Evolutionary conservation across 2,113 vertebrate species (phyloP).

Genomic region (Telmatochromis sp.): DNA sequence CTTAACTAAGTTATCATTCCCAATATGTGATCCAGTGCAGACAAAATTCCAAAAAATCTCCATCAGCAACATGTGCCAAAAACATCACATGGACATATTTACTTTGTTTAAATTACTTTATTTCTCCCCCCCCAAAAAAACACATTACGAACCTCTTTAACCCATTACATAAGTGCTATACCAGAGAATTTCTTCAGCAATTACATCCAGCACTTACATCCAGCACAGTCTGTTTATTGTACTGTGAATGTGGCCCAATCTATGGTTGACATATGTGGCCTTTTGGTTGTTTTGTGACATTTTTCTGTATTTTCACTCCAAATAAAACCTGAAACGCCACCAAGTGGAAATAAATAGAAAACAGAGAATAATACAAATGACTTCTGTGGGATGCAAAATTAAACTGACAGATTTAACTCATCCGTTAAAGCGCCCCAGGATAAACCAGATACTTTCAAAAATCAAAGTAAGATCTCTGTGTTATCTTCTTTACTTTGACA

Average conservation of each 20-base stretch:
- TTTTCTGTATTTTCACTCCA: neutral
- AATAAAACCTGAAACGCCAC: neutral
- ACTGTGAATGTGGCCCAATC: neutral
- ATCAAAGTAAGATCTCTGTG: neutral
- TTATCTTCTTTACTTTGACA: neutral
- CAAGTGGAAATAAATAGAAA: constrained; percentile 56
- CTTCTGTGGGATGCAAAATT: neutral
- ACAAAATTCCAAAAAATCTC: neutral
- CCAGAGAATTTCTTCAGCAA: neutral
- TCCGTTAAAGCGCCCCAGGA: neutral
- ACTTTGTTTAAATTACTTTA: neutral
- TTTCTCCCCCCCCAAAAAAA: accelerated
- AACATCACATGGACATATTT: neutral
- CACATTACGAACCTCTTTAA: neutral
- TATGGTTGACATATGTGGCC: neutral
- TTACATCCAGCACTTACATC: neutral
- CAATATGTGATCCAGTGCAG: neutral
- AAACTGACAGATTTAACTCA: neutral
- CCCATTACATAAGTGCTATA: neutral
- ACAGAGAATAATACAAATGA: neutral
- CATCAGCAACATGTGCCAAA: neutral
- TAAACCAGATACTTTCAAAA: neutral
- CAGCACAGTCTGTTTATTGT: neutral
- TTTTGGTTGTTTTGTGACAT: neutral
- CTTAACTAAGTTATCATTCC: neutral